Evolutionary conservation across 1,140 invertebrate genomes (phyloP).

Genomic region (Caenorhabditis remanei): DNA sequence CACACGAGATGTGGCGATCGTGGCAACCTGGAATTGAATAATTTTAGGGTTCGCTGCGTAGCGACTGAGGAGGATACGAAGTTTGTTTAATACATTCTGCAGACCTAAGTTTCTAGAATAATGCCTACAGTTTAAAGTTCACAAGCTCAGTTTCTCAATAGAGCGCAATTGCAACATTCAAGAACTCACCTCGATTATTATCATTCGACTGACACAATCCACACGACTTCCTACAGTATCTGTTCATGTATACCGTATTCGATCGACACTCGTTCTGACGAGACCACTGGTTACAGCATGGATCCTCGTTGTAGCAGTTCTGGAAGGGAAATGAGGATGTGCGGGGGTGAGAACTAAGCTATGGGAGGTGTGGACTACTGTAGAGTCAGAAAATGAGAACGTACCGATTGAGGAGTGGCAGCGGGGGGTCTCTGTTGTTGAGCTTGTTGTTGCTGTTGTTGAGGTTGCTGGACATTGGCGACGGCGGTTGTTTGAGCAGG

Average conservation of each 20-base stretch:
- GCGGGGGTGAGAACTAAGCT: too few species aligned
- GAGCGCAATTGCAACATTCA: too few species aligned
- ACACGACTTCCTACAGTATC: conserved; percentile 65
- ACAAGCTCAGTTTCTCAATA: too few species aligned
- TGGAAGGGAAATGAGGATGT: neutral
- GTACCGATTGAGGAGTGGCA: conserved; percentile 21
- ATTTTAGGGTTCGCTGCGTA: neutral
- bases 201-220: conserved; percentile 63
- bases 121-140: too few species aligned
- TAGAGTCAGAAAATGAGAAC: conserved; percentile 8
- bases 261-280: conserved; percentile 58
- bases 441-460: conserved; percentile 15
- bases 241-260: conserved; percentile 65
- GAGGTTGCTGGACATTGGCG: conserved; percentile 36
- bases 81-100: too few species aligned
- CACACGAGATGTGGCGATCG: conserved; percentile 65
- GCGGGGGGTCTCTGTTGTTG: neutral
- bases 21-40: conserved; percentile 57
- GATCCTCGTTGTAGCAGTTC: conserved; percentile 69
- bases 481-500: conserved; percentile 40
- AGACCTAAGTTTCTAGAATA: too few species aligned
- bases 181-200: conserved; percentile 54
- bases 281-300: conserved; percentile 66
- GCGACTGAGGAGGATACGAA: too few species aligned
- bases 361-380: too few species aligned